Evolutionary conservation across 2,797 vertebrate species (phyloP).

Genomic region (Sparidentex hasta): DNA sequence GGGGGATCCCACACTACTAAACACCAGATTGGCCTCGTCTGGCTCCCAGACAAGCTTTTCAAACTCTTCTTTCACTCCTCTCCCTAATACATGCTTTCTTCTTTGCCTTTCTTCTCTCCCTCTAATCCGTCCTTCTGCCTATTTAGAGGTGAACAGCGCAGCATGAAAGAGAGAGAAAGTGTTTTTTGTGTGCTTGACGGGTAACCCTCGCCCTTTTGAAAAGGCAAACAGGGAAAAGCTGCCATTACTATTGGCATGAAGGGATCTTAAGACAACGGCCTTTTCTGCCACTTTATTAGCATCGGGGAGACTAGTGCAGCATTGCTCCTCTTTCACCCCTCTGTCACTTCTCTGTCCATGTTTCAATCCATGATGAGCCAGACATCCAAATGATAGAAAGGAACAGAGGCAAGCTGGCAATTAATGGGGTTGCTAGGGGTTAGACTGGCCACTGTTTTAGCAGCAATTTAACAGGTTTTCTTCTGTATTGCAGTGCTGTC

Average conservation of each 20-base stretch:
- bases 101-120: slow-evolving; percentile 62
- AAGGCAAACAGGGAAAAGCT: slow-evolving; percentile 84
- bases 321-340: slow-evolving; percentile 61
- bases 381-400: slow-evolving; percentile 55
- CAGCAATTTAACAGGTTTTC: slow-evolving; percentile 50
- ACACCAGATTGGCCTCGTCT: slow-evolving; percentile 78
- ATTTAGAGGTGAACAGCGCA: slow-evolving; percentile 82
- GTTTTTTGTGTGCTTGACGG: slow-evolving; percentile 83
- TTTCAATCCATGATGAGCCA: slow-evolving; percentile 63
- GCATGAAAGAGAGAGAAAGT: slow-evolving; percentile 78
- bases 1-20: slow-evolving; percentile 77
- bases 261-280: slow-evolving; percentile 78
- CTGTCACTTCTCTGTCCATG: slow-evolving; percentile 60
- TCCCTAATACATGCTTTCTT: slow-evolving; percentile 84
- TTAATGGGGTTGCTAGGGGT: slow-evolving; percentile 69
- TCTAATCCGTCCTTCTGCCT: slow-evolving; percentile 83
- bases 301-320: slow-evolving; percentile 64
- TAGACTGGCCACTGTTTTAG: slow-evolving; percentile 58
- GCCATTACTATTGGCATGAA: slow-evolving; percentile 74
- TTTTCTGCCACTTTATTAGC: slow-evolving; percentile 80
- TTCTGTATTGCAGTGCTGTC: not conserved
- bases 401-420: slow-evolving; percentile 52
- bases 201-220: slow-evolving; percentile 82
- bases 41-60: slow-evolving; percentile 78
- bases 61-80: slow-evolving; percentile 76